These are phyloP conservation scores for Hippopotamyrus pictus DNA, from an alignment of 2,797 vertebrate genomes.

Conservation along the genomic window DNA sequence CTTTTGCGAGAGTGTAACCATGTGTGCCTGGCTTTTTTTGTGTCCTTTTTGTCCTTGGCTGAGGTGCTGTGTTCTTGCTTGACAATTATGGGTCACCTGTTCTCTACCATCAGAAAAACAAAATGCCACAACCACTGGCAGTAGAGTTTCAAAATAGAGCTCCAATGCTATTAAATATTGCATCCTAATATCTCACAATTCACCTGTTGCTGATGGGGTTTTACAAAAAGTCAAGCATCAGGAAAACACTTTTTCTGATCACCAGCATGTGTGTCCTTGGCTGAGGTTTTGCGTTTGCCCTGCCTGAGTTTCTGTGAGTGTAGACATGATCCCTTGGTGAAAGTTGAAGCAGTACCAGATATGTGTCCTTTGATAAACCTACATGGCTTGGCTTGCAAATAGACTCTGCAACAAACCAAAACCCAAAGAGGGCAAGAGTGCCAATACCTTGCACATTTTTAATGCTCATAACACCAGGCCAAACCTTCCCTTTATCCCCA, in stretches of 20 bases:
- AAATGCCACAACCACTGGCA: background rate
- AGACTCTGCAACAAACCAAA: background rate
- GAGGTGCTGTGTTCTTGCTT: slow-evolving; percentile 26
- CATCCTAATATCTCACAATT: background rate
- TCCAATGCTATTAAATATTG: background rate
- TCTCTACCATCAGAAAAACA: background rate
- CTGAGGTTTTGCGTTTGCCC: background rate
- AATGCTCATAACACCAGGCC: background rate
- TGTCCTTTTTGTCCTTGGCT: slow-evolving; percentile 44
- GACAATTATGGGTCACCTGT: background rate
- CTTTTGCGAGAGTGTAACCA: slow-evolving; percentile 50
- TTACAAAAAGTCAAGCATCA: background rate
- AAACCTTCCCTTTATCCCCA: background rate
- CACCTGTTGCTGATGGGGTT: background rate
- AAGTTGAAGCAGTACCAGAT: slow-evolving; percentile 21
- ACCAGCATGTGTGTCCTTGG: background rate
- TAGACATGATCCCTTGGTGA: slow-evolving; percentile 16
- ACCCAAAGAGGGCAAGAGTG: background rate
- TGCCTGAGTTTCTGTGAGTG: slow-evolving; percentile 12
- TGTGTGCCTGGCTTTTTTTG: slow-evolving; percentile 33
- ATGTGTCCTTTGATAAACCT: slow-evolving; percentile 35
- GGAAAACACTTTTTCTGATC: background rate
- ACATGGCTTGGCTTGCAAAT: background rate
- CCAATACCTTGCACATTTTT: background rate
- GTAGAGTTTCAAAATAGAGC: background rate